Conservation (phyloP, 1,140 invertebrate genomes). For the Leguminivora glycinivorella region DNA sequence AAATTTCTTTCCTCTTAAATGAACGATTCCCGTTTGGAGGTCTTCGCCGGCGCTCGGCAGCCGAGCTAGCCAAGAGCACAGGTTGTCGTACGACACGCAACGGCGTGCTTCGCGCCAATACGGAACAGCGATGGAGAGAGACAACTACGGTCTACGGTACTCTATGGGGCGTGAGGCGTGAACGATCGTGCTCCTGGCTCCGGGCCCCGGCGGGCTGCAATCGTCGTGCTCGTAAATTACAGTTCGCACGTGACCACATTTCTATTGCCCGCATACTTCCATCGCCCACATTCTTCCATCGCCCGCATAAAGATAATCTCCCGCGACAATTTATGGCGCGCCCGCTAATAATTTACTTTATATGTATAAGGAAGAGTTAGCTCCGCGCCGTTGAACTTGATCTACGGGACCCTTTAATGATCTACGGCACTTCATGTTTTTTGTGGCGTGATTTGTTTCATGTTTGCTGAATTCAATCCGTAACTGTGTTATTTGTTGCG, state of each 20-base stretch:
- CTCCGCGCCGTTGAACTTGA: conserved; percentile 4
- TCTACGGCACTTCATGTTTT: not conserved
- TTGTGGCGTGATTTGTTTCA: not conserved
- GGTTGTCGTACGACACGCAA: too few species aligned
- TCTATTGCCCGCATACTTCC: conserved; percentile 7
- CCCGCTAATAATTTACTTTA: not conserved
- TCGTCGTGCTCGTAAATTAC: not conserved
- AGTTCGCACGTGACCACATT: conserved; percentile 3
- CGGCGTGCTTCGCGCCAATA: too few species aligned
- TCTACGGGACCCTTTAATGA: not conserved
- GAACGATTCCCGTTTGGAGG: too few species aligned
- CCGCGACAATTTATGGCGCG: conserved; percentile 2
- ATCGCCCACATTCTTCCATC: conserved; percentile 2
- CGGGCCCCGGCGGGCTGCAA: not conserved
- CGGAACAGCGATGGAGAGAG: too few species aligned
- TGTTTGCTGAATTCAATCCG: not conserved
- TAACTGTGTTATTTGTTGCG: too few species aligned
- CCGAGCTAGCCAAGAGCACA: too few species aligned
- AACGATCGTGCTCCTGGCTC: too few species aligned
- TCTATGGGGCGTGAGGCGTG: too few species aligned
- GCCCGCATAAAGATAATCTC: conserved; percentile 17
- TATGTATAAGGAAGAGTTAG: conserved; percentile 5
- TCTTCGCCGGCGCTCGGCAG: too few species aligned
- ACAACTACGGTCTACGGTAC: too few species aligned
- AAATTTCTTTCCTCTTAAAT: too few species aligned